Evolutionary conservation across 2,113 vertebrate genomes (phyloP).

Genomic region (Megaceryle torquata): DNA sequence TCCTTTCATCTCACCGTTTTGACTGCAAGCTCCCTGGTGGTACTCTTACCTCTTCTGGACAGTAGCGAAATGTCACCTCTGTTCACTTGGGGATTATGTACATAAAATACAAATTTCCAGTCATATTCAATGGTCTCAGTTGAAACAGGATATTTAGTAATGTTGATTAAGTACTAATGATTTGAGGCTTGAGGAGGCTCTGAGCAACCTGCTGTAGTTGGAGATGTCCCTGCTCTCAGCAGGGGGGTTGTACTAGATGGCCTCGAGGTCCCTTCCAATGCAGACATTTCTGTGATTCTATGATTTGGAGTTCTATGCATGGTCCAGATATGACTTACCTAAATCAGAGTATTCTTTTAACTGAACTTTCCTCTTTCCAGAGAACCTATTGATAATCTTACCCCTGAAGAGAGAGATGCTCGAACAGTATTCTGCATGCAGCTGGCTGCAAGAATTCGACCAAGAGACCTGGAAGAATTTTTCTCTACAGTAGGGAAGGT

Average conservation of each 20-base stretch:
- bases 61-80: neutral
- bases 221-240: too few species aligned
- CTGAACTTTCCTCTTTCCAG: slow-evolving; percentile 59
- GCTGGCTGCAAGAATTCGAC: slow-evolving; percentile 93
- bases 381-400: slow-evolving; percentile 91
- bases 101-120: neutral
- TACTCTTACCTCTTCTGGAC: neutral
- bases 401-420: slow-evolving; percentile 94
- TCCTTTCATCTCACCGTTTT: neutral
- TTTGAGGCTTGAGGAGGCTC: too few species aligned
- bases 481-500: slow-evolving; percentile 98
- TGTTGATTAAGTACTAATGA: neutral
- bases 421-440: slow-evolving; percentile 98
- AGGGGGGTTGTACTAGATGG: too few species aligned
- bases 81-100: neutral
- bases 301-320: neutral
- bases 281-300: too few species aligned
- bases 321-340: neutral
- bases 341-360: neutral
- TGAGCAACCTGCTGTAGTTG: too few species aligned
- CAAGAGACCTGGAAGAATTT: slow-evolving; percentile 95
- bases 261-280: too few species aligned
- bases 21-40: neutral
- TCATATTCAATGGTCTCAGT: neutral
- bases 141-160: neutral